A percentile compares a stretch with the other conserved stretches of the same genome.
Conservation (phyloP, 2,113 vertebrate genomes). For the Casuarius casuarius region DNA sequence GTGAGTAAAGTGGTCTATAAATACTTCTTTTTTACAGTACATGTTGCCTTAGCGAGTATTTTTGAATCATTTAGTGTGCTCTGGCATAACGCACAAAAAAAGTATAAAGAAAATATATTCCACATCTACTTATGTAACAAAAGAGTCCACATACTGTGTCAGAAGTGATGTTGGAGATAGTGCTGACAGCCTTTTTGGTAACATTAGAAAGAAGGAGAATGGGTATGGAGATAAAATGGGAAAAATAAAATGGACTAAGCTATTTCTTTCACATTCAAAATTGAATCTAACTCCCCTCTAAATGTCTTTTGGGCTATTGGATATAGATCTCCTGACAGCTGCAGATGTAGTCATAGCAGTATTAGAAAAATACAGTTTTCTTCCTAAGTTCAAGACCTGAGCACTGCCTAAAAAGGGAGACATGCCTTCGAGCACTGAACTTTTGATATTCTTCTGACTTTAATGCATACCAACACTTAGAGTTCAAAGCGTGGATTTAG, state of each 20-base stretch:
- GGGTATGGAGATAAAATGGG: neutral
- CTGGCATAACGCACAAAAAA: neutral
- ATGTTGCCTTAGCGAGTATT: neutral
- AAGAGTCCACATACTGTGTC: neutral
- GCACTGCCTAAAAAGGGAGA: slow-evolving; percentile 28
- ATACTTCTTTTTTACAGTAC: neutral
- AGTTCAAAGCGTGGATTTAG: slow-evolving; percentile 54
- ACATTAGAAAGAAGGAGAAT: neutral
- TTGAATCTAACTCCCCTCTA: neutral
- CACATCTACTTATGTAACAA: neutral
- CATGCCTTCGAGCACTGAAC: slow-evolving; percentile 32
- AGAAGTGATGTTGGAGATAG: neutral
- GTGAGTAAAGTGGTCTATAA: neutral
- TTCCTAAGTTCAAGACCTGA: slow-evolving; percentile 52
- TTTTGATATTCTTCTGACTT: slow-evolving; percentile 49
- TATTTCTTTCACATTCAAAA: neutral
- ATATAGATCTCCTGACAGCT: slow-evolving; percentile 10
- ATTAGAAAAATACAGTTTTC: slow-evolving; percentile 36
- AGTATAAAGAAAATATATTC: neutral
- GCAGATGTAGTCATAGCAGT: neutral
- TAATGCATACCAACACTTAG: slow-evolving; percentile 40
- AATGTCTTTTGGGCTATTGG: slow-evolving; percentile 17
- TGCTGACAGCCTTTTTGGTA: neutral
- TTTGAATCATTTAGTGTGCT: neutral
- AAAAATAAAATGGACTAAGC: neutral